phyloP scores from a whole-genome alignment of 37 sponge, comb jelly and placozoan species.

The Geodia barretti region DNA sequence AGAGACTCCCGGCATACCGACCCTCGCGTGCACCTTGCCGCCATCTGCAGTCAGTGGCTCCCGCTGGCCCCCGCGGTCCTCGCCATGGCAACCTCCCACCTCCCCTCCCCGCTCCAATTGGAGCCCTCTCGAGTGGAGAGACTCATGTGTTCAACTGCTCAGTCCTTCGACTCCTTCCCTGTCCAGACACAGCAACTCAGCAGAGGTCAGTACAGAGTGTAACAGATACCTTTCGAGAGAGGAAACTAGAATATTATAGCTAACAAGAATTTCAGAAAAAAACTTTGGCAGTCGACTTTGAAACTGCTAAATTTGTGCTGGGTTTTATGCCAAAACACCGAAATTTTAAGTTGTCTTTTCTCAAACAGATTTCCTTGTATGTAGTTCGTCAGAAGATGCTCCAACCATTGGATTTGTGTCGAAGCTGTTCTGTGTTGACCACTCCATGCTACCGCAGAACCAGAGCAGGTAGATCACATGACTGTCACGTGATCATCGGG shows the following conservation, averaged over 20 bases:
- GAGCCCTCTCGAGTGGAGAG: slow-evolving; percentile 73
- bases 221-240: no score
- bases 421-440: slow-evolving; percentile 84
- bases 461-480: slow-evolving; percentile 60
- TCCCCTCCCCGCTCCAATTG: slow-evolving; percentile 89
- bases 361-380: slow-evolving; percentile 69
- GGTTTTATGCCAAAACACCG: no score
- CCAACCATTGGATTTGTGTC: slow-evolving; percentile 89
- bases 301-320: no score
- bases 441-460: slow-evolving; percentile 51
- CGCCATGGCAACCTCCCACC: slow-evolving; percentile 73
- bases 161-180: slow-evolving; percentile 76
- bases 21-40: slow-evolving; percentile 69
- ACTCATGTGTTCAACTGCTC: slow-evolving; percentile 70
- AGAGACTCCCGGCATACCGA: slow-evolving; percentile 78
- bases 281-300: no score
- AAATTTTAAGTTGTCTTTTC: not conserved
- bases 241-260: no score
- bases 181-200: slow-evolving; percentile 70
- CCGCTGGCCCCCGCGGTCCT: slow-evolving; percentile 86
- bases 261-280: no score
- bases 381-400: slow-evolving; percentile 38
- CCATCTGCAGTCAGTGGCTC: slow-evolving; percentile 94
- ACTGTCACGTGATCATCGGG: not conserved
- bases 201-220: slow-evolving; percentile 68